Conservation (phyloP, 2,113 vertebrate species). For the Xiphophorus couchianus region DNA sequence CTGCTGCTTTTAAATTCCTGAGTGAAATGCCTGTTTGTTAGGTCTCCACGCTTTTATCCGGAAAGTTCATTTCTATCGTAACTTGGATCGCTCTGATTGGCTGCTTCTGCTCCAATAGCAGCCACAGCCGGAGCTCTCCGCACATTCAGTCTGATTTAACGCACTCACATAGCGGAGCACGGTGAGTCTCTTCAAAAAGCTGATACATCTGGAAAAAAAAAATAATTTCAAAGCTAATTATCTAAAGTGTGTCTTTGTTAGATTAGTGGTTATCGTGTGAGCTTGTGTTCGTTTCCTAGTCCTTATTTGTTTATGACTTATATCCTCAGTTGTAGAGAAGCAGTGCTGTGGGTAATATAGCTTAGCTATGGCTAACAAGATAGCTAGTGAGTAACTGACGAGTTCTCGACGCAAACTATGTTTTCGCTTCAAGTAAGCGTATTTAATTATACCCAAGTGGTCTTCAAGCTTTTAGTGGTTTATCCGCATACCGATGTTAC, state of each 20-base stretch:
- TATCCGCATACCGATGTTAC: background rate
- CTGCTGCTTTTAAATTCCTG: no score
- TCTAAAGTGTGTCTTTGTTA: background rate
- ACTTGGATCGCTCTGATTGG: conserved; percentile 55
- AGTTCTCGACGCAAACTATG: conserved; percentile 23
- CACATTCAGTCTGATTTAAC: conserved; percentile 51
- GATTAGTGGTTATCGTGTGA: background rate
- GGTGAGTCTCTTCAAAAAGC: conserved; percentile 53
- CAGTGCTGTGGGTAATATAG: conserved; percentile 18
- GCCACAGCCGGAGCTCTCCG: conserved; percentile 33
- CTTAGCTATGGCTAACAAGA: conserved; percentile 61
- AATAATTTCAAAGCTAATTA: background rate
- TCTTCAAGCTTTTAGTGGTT: background rate
- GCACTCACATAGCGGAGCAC: conserved; percentile 60
- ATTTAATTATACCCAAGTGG: background rate
- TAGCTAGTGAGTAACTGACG: conserved; percentile 56
- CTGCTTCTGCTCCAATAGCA: conserved; percentile 57
- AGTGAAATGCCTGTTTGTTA: no score
- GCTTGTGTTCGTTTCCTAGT: no score
- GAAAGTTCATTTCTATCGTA: background rate
- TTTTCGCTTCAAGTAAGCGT: background rate
- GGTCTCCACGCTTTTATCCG: no score
- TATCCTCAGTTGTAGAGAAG: background rate
- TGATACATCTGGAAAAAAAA: background rate
- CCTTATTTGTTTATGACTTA: background rate